A percentile compares a stretch with the other conserved stretches of the same genome.
These are phyloP conservation scores for Gobiocypris rarus DNA, from an alignment of 2,113 vertebrate species.

Conservation along the genomic window DNA sequence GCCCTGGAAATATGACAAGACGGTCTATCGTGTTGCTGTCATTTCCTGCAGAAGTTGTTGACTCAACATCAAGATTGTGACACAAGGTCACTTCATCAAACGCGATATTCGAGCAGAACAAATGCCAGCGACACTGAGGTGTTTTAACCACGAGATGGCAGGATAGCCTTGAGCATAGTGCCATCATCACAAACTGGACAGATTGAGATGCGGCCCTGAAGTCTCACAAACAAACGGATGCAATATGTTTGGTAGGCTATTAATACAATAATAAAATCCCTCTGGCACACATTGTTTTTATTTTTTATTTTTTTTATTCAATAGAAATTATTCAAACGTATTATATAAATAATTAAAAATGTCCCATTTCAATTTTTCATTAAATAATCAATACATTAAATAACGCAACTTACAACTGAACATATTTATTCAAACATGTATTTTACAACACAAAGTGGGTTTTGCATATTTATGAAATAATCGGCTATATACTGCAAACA, in stretches of 20 bases:
- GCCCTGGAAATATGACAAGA: constrained; percentile 12
- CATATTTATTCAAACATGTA: no score
- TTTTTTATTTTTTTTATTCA: neutral
- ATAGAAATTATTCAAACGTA: neutral
- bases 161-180: constrained; percentile 21
- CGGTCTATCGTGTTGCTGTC: neutral
- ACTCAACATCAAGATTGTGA: constrained; percentile 4
- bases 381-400: neutral
- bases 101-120: neutral
- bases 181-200: neutral
- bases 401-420: no score
- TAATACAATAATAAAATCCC: neutral
- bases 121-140: neutral
- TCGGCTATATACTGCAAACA: neutral
- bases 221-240: neutral
- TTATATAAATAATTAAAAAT: neutral
- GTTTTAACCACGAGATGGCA: constrained; percentile 62
- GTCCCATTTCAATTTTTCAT: neutral
- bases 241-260: no score
- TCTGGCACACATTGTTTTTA: neutral
- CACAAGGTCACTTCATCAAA: neutral
- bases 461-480: neutral
- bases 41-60: neutral
- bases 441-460: no score
- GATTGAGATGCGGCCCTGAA: neutral